phyloP scores from a whole-genome alignment of 2,888 invertebrate species.

The Pollenia griseotomentosa region DNA sequence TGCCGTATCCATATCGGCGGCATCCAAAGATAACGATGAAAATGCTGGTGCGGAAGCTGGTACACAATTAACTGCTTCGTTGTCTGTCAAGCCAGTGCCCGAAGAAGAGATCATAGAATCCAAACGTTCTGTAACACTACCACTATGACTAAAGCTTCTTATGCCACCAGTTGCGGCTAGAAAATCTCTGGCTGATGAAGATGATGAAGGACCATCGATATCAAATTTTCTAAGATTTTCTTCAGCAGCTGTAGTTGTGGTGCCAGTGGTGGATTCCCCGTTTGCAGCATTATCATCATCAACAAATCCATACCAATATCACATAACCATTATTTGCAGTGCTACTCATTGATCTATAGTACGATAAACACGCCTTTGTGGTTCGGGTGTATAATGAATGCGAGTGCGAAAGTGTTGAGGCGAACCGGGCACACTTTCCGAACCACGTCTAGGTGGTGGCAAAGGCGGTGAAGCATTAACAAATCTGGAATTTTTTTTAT shows the following conservation, averaged over 20 bases:
- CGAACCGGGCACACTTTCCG: conserved; percentile 89
- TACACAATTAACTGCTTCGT: conserved; percentile 49
- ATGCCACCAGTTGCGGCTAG: conserved; percentile 42
- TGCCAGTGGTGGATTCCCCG: conserved; percentile 10
- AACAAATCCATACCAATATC: conserved; percentile 84
- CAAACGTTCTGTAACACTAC: conserved; percentile 69
- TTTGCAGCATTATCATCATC: conserved; percentile 76
- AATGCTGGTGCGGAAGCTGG: conserved; percentile 72
- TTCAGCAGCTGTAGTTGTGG: not conserved
- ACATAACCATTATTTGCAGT: conserved; percentile 84
- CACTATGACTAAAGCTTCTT: conserved; percentile 66
- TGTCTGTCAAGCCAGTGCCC: not conserved
- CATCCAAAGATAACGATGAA: conserved; percentile 71
- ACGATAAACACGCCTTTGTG: conserved; percentile 86
- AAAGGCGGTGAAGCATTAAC: conserved; percentile 85
- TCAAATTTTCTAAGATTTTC: conserved; percentile 41
- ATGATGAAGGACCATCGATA: conserved; percentile 44
- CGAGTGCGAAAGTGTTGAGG: conserved; percentile 88
- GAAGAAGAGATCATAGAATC: conserved; percentile 51
- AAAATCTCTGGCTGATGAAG: conserved; percentile 56
- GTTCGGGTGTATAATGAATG: conserved; percentile 87
- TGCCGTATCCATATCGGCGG: conserved; percentile 68
- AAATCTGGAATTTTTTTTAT: conserved; percentile 78
- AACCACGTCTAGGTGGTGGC: conserved; percentile 86
- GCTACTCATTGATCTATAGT: conserved; percentile 85